Evolutionary conservation across 2,113 vertebrate species (phyloP).

Genomic region (Cinclus cinclus): DNA sequence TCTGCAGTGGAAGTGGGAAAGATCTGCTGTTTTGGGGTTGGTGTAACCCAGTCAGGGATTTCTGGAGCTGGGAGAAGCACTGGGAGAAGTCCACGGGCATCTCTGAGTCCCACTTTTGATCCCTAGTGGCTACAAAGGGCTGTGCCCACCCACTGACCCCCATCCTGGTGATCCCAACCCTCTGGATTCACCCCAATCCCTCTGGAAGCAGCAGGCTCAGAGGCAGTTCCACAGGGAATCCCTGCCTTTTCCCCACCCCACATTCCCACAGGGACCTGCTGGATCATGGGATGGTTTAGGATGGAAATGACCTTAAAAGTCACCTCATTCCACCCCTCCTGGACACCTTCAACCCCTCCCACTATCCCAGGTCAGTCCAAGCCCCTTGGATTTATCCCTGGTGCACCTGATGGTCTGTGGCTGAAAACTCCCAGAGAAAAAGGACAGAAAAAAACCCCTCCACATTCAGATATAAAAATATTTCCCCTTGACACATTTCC

Average conservation of each 20-base stretch:
- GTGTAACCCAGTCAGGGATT: neutral
- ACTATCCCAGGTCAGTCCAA: neutral
- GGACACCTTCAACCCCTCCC: neutral
- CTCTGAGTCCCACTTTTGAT: neutral
- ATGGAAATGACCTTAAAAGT: neutral
- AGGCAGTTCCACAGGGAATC: neutral
- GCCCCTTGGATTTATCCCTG: neutral
- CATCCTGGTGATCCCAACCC: neutral
- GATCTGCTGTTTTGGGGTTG: accelerated
- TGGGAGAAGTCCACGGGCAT: neutral
- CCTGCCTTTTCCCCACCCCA: neutral
- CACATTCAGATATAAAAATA: neutral
- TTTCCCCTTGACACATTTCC: neutral
- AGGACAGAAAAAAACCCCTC: neutral
- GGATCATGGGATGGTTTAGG: neutral
- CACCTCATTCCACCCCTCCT: neutral
- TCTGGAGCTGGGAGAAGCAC: neutral
- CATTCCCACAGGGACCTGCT: neutral
- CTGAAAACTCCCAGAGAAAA: neutral
- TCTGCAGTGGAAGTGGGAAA: neutral
- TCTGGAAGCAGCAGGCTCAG: neutral
- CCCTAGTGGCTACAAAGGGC: neutral
- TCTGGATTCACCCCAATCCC: neutral
- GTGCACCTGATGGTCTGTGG: accelerated
- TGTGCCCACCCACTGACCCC: neutral